Base-by-base conservation (phyloP, 35 echinoderm and acorn worm genomes). In the Anneissia japonica region DNA sequence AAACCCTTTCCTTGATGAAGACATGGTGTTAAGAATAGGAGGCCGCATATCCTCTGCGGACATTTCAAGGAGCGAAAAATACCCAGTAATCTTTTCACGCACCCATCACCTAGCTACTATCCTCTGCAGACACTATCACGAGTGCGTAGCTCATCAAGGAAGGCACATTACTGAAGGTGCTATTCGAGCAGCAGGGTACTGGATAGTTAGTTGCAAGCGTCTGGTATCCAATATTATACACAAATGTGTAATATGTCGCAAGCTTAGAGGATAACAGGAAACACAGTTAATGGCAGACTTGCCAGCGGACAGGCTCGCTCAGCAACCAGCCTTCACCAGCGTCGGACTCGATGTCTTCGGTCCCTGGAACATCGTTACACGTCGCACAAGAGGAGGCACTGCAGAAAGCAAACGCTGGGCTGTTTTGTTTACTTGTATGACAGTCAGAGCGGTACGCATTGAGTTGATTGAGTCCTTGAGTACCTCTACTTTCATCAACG, bases 161-260 rank as follows among this genome's bases (percentile, higher is more conserved):
- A 26, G 85, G 9, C 75, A 87, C 85, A 87, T 87, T 31, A 79
- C 85, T 5, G 85, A 87, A 78, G 74, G 85, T 45, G 85, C 85
- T 6, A 39, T 87, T 0, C 7, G 85, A 5, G 10, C 85, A 40
- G 74, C 36, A 23, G 85, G 85, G 1, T 87, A 77, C 30, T 87
- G 85, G 85, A 16, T 87, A 23, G 29, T 38, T 32, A 26, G 76
- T 32, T 14, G 76, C 14, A 78, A 78, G 33, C 76, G 36, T 1
- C 36, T 78, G 7, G 51, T 78, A 17, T 78, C 76, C 9, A 23
- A 14, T 17, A 78, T 26, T 1, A 78, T 78, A 34, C n/a, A 78
- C 36, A 78, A 32, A 31, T 78, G 76, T 32, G 76, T 78, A 2
- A 78, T 31, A 11, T 78, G 76, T 26, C 14, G 76, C 0, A 78